Evolutionary conservation across 2,113 vertebrate genomes (phyloP).

Genomic region (Harpagus bidentatus): DNA sequence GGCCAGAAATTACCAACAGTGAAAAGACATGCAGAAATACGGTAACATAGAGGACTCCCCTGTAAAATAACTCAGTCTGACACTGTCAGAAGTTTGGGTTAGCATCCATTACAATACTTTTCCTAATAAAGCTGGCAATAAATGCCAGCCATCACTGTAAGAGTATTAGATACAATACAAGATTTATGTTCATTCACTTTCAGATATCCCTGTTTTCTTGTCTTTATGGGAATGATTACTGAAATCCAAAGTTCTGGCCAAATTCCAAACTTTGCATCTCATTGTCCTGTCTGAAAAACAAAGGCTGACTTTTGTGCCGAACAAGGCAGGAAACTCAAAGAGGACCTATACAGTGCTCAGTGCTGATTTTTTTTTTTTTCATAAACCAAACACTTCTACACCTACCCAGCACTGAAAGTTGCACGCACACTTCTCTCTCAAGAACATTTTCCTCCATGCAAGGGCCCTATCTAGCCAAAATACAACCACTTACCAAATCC

Average conservation of each 20-base stretch:
- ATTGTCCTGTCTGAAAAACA: background rate
- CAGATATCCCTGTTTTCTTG: background rate
- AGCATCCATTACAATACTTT: background rate
- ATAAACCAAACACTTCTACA: background rate
- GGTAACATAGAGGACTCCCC: fast-evolving
- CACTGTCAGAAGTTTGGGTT: background rate
- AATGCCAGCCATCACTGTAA: fast-evolving
- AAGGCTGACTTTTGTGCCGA: background rate
- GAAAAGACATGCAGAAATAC: background rate
- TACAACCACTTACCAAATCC: constrained; percentile 84
- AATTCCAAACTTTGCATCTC: background rate
- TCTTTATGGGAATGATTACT: background rate
- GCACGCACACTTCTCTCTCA: background rate
- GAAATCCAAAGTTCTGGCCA: background rate
- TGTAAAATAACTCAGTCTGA: background rate
- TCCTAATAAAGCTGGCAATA: background rate
- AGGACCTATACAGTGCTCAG: fast-evolving
- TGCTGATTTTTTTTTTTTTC: fast-evolving
- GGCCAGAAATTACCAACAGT: background rate
- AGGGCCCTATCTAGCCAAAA: background rate
- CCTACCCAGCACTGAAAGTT: background rate
- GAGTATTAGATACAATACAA: too few species aligned
- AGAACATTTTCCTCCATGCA: background rate
- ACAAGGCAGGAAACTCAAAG: background rate
- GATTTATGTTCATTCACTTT: background rate